Conservation (phyloP, 1,140 invertebrate species). For the Lepidotrigona ventralis region DNA sequence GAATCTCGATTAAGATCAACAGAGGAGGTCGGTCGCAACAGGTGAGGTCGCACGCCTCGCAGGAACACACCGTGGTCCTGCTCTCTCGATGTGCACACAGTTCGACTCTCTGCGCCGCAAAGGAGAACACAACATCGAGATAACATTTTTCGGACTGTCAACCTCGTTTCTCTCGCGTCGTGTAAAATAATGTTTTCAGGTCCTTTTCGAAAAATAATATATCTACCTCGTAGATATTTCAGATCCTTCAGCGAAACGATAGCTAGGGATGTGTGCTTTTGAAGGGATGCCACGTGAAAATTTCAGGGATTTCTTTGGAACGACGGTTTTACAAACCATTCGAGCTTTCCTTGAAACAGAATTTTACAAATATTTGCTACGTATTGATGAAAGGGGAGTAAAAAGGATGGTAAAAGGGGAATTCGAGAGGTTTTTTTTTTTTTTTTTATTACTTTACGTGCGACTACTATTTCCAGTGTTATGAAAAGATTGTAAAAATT, state of each 20-base stretch:
- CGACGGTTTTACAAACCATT: neutral
- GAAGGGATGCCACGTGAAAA: neutral
- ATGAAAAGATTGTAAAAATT: neutral
- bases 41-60: constrained; percentile 54
- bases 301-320: neutral
- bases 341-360: neutral
- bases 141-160: neutral
- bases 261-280: neutral
- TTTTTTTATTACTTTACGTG: neutral
- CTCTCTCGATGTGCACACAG: constrained; percentile 44
- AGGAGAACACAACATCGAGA: constrained; percentile 5
- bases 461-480: neutral
- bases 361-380: neutral
- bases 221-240: neutral
- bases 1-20: constrained; percentile 62
- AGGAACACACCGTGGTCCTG: constrained; percentile 46
- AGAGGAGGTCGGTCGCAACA: constrained; percentile 57
- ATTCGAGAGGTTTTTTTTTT: neutral
- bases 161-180: neutral
- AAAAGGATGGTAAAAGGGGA: no score
- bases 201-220: neutral
- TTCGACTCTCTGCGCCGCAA: neutral
- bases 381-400: no score
- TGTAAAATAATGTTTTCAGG: neutral
- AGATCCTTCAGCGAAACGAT: neutral